Base-by-base conservation (phyloP, 2,797 vertebrate species). In the Enteromius argenteus region DNA sequence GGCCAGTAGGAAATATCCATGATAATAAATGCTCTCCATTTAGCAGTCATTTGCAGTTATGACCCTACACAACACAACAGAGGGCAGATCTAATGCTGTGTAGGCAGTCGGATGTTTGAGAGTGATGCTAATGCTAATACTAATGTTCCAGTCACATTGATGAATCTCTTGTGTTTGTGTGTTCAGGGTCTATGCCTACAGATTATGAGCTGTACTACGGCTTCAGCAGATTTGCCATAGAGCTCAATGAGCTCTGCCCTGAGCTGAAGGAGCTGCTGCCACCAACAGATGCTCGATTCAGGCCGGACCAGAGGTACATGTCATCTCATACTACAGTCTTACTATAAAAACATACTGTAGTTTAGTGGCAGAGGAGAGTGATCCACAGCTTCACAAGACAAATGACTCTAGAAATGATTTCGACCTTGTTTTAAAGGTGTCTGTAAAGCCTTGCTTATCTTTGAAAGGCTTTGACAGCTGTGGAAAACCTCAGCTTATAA, bases 161-260 rank as follows among this genome's bases (percentile, higher is more conserved):
- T 14, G 21, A 42, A 7, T 71, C 39, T 42, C 37, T 23, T 53
- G 30, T 71, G 39, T 68, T 7, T 73, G 56, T 77, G 35, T 78
- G 37, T 74, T 3, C 87, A 99, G 98, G 98, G 83, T 99, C 98
- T 87, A 97, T 99, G 98, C 98, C 98, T 87, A 98, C 97, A 86
- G 97, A 99, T 92, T 98, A 97, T 62, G 98, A 99, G 91, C 95
- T 96, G 72, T 99, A 99, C 91, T 99, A 99, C 3, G 98, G 98
- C 92, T 99, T 99, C 94, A 99, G 97, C 2, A 96, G 98, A 89
- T 99, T 99, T 89, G 98, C 98, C 85, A 96, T 98, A 88, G 98
- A 99, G 90, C 96, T 99, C 84, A 99, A 99, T 67, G 98, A 99
- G 90, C 95, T 99, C 89, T 98, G 98, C 92, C 98, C 98, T 1